phyloP scores from a whole-genome alignment of 2,888 invertebrate genomes.

The Augochlorella aurata region DNA sequence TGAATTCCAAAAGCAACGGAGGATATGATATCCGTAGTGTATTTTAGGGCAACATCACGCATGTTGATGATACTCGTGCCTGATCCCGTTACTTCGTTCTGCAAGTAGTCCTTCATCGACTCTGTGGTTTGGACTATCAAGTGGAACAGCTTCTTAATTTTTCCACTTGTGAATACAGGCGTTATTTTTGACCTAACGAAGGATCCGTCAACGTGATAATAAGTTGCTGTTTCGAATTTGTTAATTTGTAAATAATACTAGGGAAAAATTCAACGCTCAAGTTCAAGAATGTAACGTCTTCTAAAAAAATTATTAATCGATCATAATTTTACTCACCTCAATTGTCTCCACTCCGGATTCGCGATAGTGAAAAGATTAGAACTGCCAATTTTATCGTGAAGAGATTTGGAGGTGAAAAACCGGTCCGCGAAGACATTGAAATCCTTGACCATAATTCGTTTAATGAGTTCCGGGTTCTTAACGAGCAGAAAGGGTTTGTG shows the following conservation, averaged over 20 bases:
- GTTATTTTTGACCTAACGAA: slow-evolving; percentile 79
- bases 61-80: slow-evolving; percentile 46
- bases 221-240: background rate
- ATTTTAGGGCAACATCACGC: slow-evolving; percentile 62
- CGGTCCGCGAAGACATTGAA: slow-evolving; percentile 82
- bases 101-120: slow-evolving; percentile 64
- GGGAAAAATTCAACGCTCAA: no score
- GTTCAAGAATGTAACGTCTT: no score
- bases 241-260: no score
- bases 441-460: slow-evolving; percentile 82
- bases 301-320: no score
- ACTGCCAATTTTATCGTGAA: slow-evolving; percentile 75
- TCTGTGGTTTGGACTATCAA: slow-evolving; percentile 80
- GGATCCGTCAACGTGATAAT: background rate
- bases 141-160: slow-evolving; percentile 83
- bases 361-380: slow-evolving; percentile 80
- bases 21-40: slow-evolving; percentile 72
- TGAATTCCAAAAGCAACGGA: slow-evolving; percentile 73
- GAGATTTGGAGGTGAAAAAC: slow-evolving; percentile 75
- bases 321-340: slow-evolving; percentile 71
- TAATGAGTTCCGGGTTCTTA: slow-evolving; percentile 81
- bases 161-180: slow-evolving; percentile 84
- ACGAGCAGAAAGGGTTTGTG: slow-evolving; percentile 82
- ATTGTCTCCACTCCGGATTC: slow-evolving; percentile 83
- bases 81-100: slow-evolving; percentile 31